Evolutionary conservation across 2,888 invertebrate genomes (phyloP).

Genomic region (Allygus modestus): DNA sequence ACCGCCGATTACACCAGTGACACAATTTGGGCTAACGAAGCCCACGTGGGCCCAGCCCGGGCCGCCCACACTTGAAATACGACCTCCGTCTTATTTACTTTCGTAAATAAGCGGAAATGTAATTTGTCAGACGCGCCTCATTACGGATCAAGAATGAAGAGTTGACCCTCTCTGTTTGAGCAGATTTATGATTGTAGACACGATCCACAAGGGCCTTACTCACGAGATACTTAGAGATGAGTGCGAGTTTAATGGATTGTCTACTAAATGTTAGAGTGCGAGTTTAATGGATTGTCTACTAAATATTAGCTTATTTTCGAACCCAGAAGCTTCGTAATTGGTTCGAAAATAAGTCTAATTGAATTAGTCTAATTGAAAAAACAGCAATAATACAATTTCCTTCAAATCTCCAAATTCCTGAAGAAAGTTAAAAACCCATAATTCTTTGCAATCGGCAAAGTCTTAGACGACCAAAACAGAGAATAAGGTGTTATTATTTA

Average conservation of each 20-base stretch:
- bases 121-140: conserved; percentile 43
- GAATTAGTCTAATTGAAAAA: too few relatives aligned
- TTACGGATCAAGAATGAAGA: conserved; percentile 35
- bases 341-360: too few relatives aligned
- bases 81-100: conserved; percentile 29
- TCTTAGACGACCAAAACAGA: too few relatives aligned
- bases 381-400: too few relatives aligned
- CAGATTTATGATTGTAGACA: neutral
- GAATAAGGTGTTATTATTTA: too few relatives aligned
- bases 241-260: neutral
- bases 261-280: neutral
- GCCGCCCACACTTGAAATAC: conserved; percentile 17
- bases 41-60: conserved; percentile 27
- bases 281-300: too few relatives aligned
- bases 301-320: too few relatives aligned
- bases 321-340: too few relatives aligned
- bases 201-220: neutral
- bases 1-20: conserved; percentile 35
- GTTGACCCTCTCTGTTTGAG: neutral
- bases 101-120: conserved; percentile 47
- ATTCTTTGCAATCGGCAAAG: too few relatives aligned
- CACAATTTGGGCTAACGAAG: conserved; percentile 42
- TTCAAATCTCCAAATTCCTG: too few relatives aligned
- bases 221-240: neutral
- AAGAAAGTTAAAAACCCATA: too few relatives aligned